Percentiles rank a stretch among this genome's conserved stretches.
Conservation (phyloP, 2,797 vertebrate species). For the Hemibagrus guttatus region DNA sequence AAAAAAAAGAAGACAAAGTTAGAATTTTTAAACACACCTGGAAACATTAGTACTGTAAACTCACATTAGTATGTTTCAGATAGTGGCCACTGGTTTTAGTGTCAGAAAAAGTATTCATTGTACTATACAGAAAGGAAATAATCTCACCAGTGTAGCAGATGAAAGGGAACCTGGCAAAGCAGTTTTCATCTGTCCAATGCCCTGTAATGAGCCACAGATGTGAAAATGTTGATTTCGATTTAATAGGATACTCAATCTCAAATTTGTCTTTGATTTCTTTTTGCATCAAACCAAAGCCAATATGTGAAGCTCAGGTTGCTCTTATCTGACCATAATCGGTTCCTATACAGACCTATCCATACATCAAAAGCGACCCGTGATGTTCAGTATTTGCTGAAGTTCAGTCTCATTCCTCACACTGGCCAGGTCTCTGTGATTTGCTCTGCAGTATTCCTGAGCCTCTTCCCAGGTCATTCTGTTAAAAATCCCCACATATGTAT, state of each 20-base stretch:
- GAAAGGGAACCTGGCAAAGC: slow-evolving; percentile 24
- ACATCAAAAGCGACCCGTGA: background rate
- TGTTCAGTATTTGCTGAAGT: slow-evolving; percentile 4
- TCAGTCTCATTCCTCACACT: slow-evolving; percentile 38
- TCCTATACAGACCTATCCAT: slow-evolving; percentile 41
- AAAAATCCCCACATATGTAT: background rate
- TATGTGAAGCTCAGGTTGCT: background rate
- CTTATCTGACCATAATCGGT: slow-evolving; percentile 36
- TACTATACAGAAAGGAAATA: background rate
- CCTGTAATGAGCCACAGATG: slow-evolving; percentile 3
- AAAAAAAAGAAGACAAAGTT: background rate
- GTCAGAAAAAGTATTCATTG: background rate
- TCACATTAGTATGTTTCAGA: background rate
- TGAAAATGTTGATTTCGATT: background rate
- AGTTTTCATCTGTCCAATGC: slow-evolving; percentile 39
- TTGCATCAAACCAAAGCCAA: background rate
- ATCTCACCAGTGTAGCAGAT: slow-evolving; percentile 39
- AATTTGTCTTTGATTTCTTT: fast-evolving
- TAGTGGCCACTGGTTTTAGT: background rate
- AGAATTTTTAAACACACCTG: background rate
- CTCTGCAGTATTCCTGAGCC: slow-evolving; percentile 41
- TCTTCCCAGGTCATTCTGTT: slow-evolving; percentile 20
- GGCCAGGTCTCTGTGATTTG: slow-evolving; percentile 30
- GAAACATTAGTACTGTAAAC: background rate
- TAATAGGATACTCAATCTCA: background rate